Evolutionary conservation across 2,797 vertebrate genomes (phyloP).

Genomic region (Craterocephalus amniculus): DNA sequence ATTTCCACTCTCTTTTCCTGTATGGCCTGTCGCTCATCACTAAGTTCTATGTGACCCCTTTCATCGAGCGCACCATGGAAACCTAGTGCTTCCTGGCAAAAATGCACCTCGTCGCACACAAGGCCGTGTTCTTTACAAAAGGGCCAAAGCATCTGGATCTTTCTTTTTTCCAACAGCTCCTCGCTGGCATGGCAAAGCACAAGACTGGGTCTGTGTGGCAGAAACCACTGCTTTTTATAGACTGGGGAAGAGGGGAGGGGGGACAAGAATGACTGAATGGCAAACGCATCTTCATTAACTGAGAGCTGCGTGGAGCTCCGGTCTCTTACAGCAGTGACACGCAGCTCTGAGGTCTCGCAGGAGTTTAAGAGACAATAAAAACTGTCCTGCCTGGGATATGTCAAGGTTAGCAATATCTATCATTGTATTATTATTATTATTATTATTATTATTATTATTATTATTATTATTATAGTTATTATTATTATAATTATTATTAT

Average conservation of each 20-base stretch:
- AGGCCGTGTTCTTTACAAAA: conserved; percentile 84
- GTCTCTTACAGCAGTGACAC: conserved; percentile 58
- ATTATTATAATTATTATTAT: too few relatives aligned
- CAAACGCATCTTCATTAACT: conserved; percentile 81
- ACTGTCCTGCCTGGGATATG: conserved; percentile 27
- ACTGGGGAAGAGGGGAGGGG: conserved; percentile 69
- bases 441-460: neutral
- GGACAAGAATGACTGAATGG: conserved; percentile 79
- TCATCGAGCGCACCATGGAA: conserved; percentile 85
- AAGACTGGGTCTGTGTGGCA: conserved; percentile 83
- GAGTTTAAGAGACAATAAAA: conserved; percentile 46
- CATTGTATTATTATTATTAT: conserved; percentile 14
- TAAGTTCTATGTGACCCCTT: conserved; percentile 83
- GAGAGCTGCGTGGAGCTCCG: conserved; percentile 64
- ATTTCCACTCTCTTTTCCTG: conserved; percentile 77
- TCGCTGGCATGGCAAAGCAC: conserved; percentile 75
- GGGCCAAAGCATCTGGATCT: conserved; percentile 84
- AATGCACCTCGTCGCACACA: conserved; percentile 86
- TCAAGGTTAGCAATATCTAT: conserved; percentile 23
- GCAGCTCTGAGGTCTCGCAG: conserved; percentile 52
- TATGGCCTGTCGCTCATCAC: conserved; percentile 81
- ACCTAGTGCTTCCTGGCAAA: conserved; percentile 84
- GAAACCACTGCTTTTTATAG: conserved; percentile 86
- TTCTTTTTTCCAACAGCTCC: conserved; percentile 70
- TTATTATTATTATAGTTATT: neutral